Conservation (phyloP, 2,888 invertebrate genomes). For the Parthenolecanium corni region DNA sequence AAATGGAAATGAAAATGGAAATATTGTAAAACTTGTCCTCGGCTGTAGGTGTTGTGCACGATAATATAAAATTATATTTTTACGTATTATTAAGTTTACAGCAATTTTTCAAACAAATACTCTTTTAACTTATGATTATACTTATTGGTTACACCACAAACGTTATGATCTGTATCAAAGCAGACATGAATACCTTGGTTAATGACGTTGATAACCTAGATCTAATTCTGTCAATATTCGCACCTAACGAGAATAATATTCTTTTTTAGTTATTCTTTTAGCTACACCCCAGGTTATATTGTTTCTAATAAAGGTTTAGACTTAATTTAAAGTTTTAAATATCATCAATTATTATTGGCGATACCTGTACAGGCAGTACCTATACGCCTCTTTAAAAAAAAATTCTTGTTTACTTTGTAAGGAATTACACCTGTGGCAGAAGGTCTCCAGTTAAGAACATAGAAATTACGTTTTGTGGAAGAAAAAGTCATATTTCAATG, state of each 20-base stretch:
- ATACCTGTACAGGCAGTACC: not conserved
- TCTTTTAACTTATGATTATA: constrained; percentile 17
- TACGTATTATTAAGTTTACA: not conserved
- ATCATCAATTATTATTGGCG: constrained; percentile 1
- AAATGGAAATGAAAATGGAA: no score
- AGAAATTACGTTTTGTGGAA: no score
- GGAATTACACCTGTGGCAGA: not conserved
- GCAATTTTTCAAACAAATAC: constrained; percentile 7
- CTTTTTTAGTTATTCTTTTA: not conserved
- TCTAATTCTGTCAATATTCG: constrained; percentile 25
- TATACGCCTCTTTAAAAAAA: no score
- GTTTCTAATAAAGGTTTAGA: constrained; percentile 4
- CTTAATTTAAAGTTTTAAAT: constrained; percentile 4
- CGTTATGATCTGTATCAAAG: constrained; percentile 18
- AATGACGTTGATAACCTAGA: constrained; percentile 28
- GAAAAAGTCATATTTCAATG: no score
- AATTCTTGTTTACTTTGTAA: not conserved
- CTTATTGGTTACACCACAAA: constrained; percentile 1
- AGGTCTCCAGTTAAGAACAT: not conserved
- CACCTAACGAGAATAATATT: constrained; percentile 13
- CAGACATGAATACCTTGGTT: constrained; percentile 26
- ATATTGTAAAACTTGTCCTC: no score
- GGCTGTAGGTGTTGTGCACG: not conserved
- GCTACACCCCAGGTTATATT: constrained; percentile 16
- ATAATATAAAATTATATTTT: constrained; percentile 5